These are phyloP conservation scores for Sebastes minor DNA, from an alignment of 2,797 vertebrate genomes.

Conservation along the genomic window DNA sequence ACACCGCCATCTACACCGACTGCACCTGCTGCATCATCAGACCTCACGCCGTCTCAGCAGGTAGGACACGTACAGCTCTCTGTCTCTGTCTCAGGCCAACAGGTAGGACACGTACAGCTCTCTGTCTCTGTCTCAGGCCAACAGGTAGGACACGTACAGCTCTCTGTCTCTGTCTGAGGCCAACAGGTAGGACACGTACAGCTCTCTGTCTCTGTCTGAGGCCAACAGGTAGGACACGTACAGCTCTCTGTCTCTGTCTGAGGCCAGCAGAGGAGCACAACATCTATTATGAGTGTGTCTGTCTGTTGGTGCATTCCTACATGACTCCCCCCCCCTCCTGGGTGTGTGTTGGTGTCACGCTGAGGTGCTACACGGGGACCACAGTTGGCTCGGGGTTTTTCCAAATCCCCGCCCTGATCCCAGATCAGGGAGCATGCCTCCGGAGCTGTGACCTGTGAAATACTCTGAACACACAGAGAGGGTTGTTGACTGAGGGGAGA, in stretches of 20 bases:
- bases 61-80: neutral
- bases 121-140: too few species aligned
- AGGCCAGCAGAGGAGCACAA: neutral
- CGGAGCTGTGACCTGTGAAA: conserved; percentile 81
- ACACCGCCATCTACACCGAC: conserved; percentile 86
- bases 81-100: accelerated
- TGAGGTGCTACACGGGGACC: conserved; percentile 49
- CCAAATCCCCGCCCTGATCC: conserved; percentile 81
- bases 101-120: too few species aligned
- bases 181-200: too few species aligned
- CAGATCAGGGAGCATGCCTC: conserved; percentile 72
- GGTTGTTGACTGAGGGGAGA: conserved; percentile 35
- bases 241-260: too few species aligned
- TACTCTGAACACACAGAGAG: conserved; percentile 65
- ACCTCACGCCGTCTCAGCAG: conserved; percentile 86
- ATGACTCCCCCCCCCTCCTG: too few species aligned
- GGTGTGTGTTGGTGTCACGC: conserved; percentile 43
- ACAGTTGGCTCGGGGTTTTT: conserved; percentile 71
- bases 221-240: too few species aligned
- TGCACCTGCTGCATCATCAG: conserved; percentile 94
- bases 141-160: too few species aligned
- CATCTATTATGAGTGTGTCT: too few species aligned
- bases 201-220: too few species aligned
- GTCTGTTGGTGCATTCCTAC: neutral
- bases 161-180: too few species aligned